phyloP scores from a whole-genome alignment of 2,888 invertebrate genomes.

The Heliconius hortense region DNA sequence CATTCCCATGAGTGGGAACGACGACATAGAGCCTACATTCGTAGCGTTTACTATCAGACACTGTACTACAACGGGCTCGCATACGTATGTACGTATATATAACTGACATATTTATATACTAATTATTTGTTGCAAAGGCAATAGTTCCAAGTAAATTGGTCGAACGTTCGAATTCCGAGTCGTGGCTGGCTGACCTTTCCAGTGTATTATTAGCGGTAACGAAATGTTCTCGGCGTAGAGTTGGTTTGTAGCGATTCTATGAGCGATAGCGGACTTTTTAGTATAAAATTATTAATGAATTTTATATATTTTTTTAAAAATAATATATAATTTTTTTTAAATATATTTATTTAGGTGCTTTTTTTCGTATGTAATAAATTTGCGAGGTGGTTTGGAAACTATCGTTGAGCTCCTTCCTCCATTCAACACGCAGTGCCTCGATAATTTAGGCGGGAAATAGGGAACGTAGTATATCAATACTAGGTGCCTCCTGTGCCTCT shows the following conservation, averaged over 20 bases:
- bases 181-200: constrained; percentile 47
- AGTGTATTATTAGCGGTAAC: constrained; percentile 46
- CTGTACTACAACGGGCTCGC: too few species aligned
- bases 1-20: too few species aligned
- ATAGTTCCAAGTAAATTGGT: constrained; percentile 40
- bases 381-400: background rate
- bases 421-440: too few species aligned
- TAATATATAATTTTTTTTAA: background rate
- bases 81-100: background rate
- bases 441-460: too few species aligned
- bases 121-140: constrained; percentile 26
- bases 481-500: background rate
- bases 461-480: background rate
- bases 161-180: constrained; percentile 37
- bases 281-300: background rate
- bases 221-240: constrained; percentile 37
- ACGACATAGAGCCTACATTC: too few species aligned
- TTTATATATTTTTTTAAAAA: background rate
- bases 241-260: constrained; percentile 19
- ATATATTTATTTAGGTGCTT: background rate
- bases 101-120: constrained; percentile 3
- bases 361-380: background rate
- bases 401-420: too few species aligned
- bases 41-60: too few species aligned
- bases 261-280: constrained; percentile 23